A percentile compares a stretch with the other conserved stretches of the same genome.
phyloP scores from a whole-genome alignment of 2,113 vertebrate species.

The Larimichthys crocea region DNA sequence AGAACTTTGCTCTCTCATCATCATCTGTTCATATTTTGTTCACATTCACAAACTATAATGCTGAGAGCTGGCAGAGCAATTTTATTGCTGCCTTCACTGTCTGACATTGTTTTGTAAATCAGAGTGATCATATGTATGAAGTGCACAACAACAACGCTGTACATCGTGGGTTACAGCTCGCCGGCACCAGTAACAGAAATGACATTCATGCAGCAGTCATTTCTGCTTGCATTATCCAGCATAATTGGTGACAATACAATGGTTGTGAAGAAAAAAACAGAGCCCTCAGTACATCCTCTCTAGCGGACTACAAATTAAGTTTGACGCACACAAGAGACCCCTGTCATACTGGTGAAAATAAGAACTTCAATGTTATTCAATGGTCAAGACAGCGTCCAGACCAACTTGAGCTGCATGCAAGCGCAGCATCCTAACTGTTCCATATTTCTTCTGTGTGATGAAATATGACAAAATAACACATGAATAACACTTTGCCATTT shows the following conservation, averaged over 20 bases:
- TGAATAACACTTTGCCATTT: too few species aligned
- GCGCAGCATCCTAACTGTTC: too few species aligned
- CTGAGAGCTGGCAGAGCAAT: neutral
- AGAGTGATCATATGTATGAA: conserved; percentile 4
- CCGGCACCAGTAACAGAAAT: neutral
- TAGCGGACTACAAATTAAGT: conserved; percentile 36
- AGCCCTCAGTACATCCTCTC: conserved; percentile 28
- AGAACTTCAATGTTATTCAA: neutral
- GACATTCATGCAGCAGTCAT: neutral
- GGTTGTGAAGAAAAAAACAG: conserved; percentile 37
- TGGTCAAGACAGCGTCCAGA: neutral
- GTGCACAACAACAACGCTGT: neutral
- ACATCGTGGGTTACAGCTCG: neutral
- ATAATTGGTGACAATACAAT: conserved; percentile 40
- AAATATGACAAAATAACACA: too few species aligned
- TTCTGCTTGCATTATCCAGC: conserved; percentile 3
- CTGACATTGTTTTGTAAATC: conserved; percentile 6
- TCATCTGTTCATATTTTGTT: neutral
- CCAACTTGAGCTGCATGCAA: neutral
- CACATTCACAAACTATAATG: neutral
- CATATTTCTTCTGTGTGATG: too few species aligned
- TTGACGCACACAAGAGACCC: conserved; percentile 8
- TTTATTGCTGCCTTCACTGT: neutral
- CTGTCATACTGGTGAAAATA: neutral
- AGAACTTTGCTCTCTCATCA: neutral